Base-by-base conservation (phyloP, 2,888 invertebrate species). In the Lobophora halterata region DNA sequence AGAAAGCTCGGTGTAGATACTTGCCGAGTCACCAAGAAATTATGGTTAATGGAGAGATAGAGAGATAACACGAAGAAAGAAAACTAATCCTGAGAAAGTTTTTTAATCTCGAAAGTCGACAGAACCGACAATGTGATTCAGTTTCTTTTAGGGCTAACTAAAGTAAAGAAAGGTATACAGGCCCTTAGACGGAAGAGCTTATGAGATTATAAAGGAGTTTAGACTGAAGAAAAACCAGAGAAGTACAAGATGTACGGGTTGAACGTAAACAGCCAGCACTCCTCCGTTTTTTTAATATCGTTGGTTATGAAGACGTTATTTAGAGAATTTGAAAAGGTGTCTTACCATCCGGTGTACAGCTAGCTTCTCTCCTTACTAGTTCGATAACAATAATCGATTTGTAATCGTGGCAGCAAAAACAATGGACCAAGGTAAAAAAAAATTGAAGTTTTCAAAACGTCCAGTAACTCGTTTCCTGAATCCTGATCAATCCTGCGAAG, bases 21-120 rank as follows among this genome's bases (percentile, higher is more conserved):
- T 26, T 26, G 29, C 33, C 33, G 13, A 34, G 23, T 19, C 6
- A 26, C 33, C 19, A 28, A 41, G 32, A 39, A 46, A 41, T 44
- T 46, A 46, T 49, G 36, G 41, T 44, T 40, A 45, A 42, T 42
- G 30, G 36, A 37, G 42, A 45, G 39, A 39, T 40, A 45, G 20
- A 31, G 31, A 41, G 45, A 45, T 45, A 39, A 45, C 42, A 32
- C 17, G 33, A 24, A 39, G 34, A 41, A 36, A 42, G 44, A 45
- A 34, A 44, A 45, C 47, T 50, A 47, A 40, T 50, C 36, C 33
- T 19, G 26, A 47, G 33, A 41, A 50, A 50, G 39, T 50, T 50
- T 50, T 47, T 50, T 50, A 47, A 50, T 50, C 46, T 50, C 13
- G 25, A 36, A 38, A 47, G 41, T 42, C 45, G 40, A 34, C 44